Conservation (phyloP, 2,113 vertebrate genomes). For the Pardalotus punctatus region DNA sequence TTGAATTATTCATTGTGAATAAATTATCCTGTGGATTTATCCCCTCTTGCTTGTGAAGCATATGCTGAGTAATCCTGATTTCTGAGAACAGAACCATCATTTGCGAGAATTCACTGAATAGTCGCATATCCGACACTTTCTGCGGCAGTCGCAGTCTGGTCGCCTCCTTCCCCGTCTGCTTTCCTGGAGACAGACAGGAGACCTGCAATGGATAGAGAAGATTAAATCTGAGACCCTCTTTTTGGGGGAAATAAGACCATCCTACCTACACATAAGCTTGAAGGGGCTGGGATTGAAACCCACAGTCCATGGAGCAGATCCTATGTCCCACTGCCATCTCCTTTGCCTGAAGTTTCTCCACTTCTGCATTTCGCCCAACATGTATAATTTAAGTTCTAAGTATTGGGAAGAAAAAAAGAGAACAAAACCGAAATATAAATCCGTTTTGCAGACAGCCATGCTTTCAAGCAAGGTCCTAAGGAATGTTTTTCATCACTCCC, state of each 20-base stretch:
- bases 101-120: neutral
- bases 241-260: neutral
- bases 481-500: constrained; percentile 50
- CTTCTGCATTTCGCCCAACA: neutral
- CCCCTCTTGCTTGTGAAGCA: neutral
- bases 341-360: neutral
- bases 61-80: constrained; percentile 38
- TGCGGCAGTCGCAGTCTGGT: rapidly evolving
- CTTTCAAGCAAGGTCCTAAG: neutral
- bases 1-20: constrained; percentile 62
- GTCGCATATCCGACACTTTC: neutral
- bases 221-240: neutral
- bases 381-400: neutral
- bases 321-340: neutral
- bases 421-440: neutral
- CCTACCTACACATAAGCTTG: neutral
- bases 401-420: neutral
- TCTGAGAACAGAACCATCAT: constrained; percentile 46
- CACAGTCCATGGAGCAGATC: neutral
- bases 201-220: neutral
- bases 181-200: neutral
- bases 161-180: neutral
- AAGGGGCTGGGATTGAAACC: neutral
- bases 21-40: constrained; percentile 48
- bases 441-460: neutral